A percentile compares a stretch with the other conserved stretches of the same genome.
These are phyloP conservation scores for Cantharis flavilabris DNA, from an alignment of 2,888 invertebrate genomes.

Conservation along the genomic window DNA sequence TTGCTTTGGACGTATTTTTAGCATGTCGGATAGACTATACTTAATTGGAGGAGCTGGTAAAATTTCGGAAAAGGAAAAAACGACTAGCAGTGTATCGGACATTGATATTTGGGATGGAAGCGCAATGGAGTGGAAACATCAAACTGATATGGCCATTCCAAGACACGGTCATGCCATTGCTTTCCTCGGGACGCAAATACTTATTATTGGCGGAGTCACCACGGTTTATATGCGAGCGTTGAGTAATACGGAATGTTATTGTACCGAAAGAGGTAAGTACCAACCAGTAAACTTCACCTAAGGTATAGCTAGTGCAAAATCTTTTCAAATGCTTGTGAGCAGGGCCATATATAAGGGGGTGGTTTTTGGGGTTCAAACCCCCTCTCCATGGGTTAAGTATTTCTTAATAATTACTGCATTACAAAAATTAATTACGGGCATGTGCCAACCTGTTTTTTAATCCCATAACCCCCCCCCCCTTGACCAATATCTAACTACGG, in stretches of 20 bases:
- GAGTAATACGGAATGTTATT: slow-evolving; percentile 69
- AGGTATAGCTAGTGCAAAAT: no score
- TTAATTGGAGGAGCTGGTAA: slow-evolving; percentile 71
- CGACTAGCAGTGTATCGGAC: slow-evolving; percentile 62
- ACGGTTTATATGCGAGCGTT: slow-evolving; percentile 68
- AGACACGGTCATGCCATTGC: slow-evolving; percentile 69
- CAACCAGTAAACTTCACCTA: no score
- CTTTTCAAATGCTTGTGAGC: no score
- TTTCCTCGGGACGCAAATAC: slow-evolving; percentile 66
- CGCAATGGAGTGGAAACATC: slow-evolving; percentile 61
- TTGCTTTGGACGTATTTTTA: slow-evolving; percentile 59
- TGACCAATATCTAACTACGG: no score
- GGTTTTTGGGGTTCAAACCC: no score
- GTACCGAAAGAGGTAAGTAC: slow-evolving; percentile 59
- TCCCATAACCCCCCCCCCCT: no score
- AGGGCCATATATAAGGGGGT: no score
- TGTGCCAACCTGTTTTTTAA: no score
- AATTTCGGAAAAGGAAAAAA: slow-evolving; percentile 59
- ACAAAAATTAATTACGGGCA: no score
- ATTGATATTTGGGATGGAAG: slow-evolving; percentile 67
- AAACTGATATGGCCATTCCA: slow-evolving; percentile 66
- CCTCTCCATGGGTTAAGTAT: no score
- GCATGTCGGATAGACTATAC: slow-evolving; percentile 65
- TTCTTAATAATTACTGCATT: no score
- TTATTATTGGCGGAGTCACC: slow-evolving; percentile 70